phyloP scores from a whole-genome alignment of 53 echinoderm and acorn worm genomes.

The Temnopleurus reevesii region DNA sequence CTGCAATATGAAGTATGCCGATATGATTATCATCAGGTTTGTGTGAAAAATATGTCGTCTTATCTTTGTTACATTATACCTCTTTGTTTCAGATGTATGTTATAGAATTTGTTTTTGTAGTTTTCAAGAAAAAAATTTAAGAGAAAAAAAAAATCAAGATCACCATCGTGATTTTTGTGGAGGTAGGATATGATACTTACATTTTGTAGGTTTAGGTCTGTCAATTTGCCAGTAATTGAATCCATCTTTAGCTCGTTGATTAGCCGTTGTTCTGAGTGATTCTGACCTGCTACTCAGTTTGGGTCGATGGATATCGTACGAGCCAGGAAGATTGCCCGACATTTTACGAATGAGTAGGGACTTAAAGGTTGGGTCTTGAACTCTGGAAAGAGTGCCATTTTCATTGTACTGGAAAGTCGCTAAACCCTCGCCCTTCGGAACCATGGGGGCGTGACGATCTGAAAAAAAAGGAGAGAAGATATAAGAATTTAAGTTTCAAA shows the following conservation, averaged over 20 bases:
- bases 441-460: conserved; percentile 71
- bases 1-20: no score
- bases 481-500: background rate
- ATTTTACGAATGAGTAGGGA: conserved; percentile 67
- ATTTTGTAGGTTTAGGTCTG: conserved; percentile 89
- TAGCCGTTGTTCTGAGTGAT: conserved; percentile 66
- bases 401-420: conserved; percentile 89
- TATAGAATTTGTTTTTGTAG: no score
- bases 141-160: no score
- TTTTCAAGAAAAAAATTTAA: no score
- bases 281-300: conserved; percentile 57
- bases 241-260: conserved; percentile 77
- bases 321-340: conserved; percentile 79
- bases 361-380: conserved; percentile 73
- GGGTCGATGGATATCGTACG: conserved; percentile 65
- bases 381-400: conserved; percentile 77
- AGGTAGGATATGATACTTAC: conserved; percentile 74
- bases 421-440: conserved; percentile 76
- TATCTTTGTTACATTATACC: no score
- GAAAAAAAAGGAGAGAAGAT: background rate
- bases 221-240: conserved; percentile 97
- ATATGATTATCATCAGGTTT: no score
- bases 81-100: no score
- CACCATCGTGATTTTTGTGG: no score
- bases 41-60: no score